Evolutionary conservation across 2,888 invertebrate species (phyloP).

Genomic region (Bugula neritina): DNA sequence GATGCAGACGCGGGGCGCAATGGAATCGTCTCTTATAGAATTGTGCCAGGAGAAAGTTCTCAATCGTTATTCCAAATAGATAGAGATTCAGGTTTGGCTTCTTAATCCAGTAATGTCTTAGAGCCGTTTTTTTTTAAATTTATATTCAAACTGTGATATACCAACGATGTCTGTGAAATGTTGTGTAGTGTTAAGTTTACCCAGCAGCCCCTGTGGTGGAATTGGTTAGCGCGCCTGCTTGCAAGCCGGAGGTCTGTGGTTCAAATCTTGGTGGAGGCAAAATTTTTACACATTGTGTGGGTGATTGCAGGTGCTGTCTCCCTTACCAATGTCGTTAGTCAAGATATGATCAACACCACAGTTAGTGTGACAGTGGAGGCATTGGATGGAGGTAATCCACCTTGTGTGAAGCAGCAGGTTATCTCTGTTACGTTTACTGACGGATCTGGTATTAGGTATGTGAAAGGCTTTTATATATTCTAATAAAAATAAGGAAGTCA

Average conservation of each 20-base stretch:
- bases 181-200: too few relatives aligned
- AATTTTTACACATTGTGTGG: too few relatives aligned
- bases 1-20: conserved; percentile 7
- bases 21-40: conserved; percentile 6
- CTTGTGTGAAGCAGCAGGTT: neutral
- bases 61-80: neutral
- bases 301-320: conserved; percentile 25
- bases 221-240: too few relatives aligned
- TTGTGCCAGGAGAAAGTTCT: neutral
- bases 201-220: too few relatives aligned
- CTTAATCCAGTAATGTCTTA: too few relatives aligned
- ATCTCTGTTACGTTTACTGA: conserved; percentile 18
- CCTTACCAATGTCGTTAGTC: neutral
- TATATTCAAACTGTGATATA: too few relatives aligned
- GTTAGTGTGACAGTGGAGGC: neutral
- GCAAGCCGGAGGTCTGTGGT: too few relatives aligned
- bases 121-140: too few relatives aligned
- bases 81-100: neutral
- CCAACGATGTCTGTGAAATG: too few relatives aligned
- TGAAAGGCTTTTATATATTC: too few relatives aligned
- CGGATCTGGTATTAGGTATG: neutral
- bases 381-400: conserved; percentile 6
- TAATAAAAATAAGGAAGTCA: too few relatives aligned
- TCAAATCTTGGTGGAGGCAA: too few relatives aligned
- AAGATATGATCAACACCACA: conserved; percentile 4